Evolutionary conservation across 1,140 invertebrate genomes (phyloP).

Genomic region (Argopecten irradians): DNA sequence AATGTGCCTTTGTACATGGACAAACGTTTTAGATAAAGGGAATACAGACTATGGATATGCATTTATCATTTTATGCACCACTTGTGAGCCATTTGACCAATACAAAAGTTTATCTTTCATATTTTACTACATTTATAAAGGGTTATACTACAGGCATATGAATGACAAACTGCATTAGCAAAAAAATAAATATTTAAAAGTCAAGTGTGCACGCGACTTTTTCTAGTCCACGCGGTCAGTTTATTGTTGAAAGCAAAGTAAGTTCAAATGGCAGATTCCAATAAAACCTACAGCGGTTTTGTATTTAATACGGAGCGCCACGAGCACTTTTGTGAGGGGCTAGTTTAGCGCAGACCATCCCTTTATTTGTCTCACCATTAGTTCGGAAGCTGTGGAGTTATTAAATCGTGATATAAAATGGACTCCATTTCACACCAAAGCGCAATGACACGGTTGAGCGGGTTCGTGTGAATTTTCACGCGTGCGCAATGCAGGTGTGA

Average conservation of each 20-base stretch:
- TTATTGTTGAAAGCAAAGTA: neutral
- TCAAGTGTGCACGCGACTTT: neutral
- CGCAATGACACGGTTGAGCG: neutral
- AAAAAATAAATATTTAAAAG: neutral
- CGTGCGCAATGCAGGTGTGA: conserved; percentile 19
- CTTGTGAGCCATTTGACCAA: no score
- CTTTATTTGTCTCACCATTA: neutral
- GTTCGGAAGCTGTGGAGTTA: neutral
- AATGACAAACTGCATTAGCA: neutral
- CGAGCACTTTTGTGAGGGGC: neutral
- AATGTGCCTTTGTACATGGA: no score
- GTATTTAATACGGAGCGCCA: neutral
- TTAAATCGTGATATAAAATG: neutral
- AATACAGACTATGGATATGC: no score
- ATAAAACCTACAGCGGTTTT: neutral
- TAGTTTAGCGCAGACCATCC: neutral
- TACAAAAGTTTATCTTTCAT: no score
- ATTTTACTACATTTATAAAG: no score
- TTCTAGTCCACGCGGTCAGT: neutral
- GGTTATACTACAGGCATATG: no score
- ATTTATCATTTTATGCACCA: no score
- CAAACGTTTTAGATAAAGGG: no score
- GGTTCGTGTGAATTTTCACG: conserved; percentile 9
- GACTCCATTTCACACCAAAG: conserved; percentile 9
- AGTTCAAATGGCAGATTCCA: neutral